Percentiles rank a stretch among this genome's conserved stretches.
Conservation (phyloP, 2,888 invertebrate genomes). For the Cataglyphis rosenhaueri region DNA sequence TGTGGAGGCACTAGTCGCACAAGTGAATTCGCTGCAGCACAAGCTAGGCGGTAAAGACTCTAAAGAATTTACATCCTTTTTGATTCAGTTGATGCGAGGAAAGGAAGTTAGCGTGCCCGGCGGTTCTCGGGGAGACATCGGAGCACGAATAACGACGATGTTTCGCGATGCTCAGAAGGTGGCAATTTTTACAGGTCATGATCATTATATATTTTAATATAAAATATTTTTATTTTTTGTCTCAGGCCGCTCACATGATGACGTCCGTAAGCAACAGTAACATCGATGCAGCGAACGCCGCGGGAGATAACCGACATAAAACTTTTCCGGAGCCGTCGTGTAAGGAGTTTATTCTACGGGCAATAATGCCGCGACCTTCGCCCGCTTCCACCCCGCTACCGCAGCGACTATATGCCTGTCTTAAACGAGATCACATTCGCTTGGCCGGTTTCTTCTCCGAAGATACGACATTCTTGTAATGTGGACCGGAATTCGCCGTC, state of each 20-base stretch:
- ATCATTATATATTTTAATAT: neutral
- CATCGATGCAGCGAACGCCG: constrained; percentile 76
- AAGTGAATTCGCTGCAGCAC: constrained; percentile 87
- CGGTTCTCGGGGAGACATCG: constrained; percentile 87
- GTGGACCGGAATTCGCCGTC: too few relatives aligned
- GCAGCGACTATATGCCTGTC: constrained; percentile 90
- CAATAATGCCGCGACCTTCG: constrained; percentile 88
- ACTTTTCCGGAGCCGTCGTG: constrained; percentile 87
- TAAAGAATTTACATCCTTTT: constrained; percentile 84
- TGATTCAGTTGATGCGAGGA: constrained; percentile 87
- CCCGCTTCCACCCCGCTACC: constrained; percentile 88
- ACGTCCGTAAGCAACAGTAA: constrained; percentile 78
- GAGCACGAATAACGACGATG: constrained; percentile 87
- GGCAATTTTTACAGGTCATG: neutral
- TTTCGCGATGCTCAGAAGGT: constrained; percentile 88
- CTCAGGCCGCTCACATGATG: constrained; percentile 86
- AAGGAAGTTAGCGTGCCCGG: constrained; percentile 88
- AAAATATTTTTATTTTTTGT: constrained; percentile 10
- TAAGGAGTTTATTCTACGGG: constrained; percentile 89
- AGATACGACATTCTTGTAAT: constrained; percentile 89
- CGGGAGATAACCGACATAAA: constrained; percentile 77
- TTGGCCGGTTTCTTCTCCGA: constrained; percentile 93
- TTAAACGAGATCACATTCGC: constrained; percentile 90
- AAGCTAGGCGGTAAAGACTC: constrained; percentile 86
- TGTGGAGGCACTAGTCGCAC: constrained; percentile 86